Evolutionary conservation across 2,888 invertebrate species (phyloP), one percentile per base, ranked within the genome.

Genomic region (Alcis repandata): DNA sequence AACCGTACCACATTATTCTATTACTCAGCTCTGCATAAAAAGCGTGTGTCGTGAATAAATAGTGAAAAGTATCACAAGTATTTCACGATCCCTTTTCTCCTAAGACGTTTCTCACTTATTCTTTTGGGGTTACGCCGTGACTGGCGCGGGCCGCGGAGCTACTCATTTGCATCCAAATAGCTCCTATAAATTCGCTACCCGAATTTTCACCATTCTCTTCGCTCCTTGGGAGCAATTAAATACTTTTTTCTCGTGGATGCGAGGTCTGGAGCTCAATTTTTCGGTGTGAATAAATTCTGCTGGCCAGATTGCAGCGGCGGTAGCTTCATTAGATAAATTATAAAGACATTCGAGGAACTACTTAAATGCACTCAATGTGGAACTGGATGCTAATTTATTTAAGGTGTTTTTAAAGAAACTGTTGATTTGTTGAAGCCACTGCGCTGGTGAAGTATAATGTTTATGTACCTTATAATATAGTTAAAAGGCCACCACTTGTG

Each of bases 141-240:
- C 83, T 84, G 82, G 79, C 82, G 85, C 78, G 80, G 88, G 86
- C 86, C 87, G 79, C 79, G 78, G 83, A 88, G 90, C 89, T 91
- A 91, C 90, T 91, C 91, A 92, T 92, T 92, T 92, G 92, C 92
- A 92, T 92, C 89, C 89, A 92, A 92, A 92, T 91, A 90, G 91
- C 91, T 91, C 85, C 89, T 90, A 91, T 92, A 92, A 92, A 92
- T 92, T 92, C 90, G 88, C 89, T 87, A 88, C 89, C 89, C 91
- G 88, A 92, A 91, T 92, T 91, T 90, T 91, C 90, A 88, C 91
- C 90, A 89, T 89, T 87, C 90, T 84, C 85, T 81, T 76, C 82
- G 86, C 83, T 90, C 87, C 91, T 89, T 89, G 91, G 91, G 90
- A 90, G 90, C 92, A 91, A 92, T 92, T 92, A 91, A 91, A 91